Base-by-base conservation (phyloP, 2,888 invertebrate genomes). In the Panzeria rudis region DNA sequence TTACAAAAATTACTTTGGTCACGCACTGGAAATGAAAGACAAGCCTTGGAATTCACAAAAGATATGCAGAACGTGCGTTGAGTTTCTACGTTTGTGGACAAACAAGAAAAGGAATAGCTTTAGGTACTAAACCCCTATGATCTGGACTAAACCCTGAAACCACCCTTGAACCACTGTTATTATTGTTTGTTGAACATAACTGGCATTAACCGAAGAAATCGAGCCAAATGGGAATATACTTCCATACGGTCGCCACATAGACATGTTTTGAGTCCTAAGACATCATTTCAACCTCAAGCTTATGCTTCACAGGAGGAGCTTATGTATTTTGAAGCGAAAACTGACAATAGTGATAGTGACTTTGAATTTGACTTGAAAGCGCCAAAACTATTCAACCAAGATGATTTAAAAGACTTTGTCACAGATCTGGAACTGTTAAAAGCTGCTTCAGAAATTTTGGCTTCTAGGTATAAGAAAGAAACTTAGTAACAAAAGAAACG, bases 1-100 rank as follows among this genome's bases (percentile, higher is more conserved):
- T 50, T 23, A 32, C 32, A 72, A 59, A 56, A 72, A 72, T 59
- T 59, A 59, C 59, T 44, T 59, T 59, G 25, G 25, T 44, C 32
- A 44, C 25, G 0, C 64, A 17, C 44, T 64, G 11, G 4, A 64
- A 59, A 61, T 35, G 20, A 61, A 72, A 41, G 35, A 62, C 11
- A 61, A 61, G 7, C 35, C 72, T 72, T 61, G 25, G 25, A 25
- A 25, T 71, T 25, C 56, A 1, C 41, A 71, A 41, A 56, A 71
- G n/a, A 15, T 20, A 61, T 61, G 32, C 20, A 59, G 44, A 59
- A 20, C 7, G 13, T 32, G 17, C 44, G 29, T 44, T 72, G 52
- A 54, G 20, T 13, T 71, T 52, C 38, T 56, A 56, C 56, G n/a
- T 17, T 44, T 17, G 17, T 59, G 38, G 50, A 50, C 35, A 13